phyloP scores from a whole-genome alignment of 1,140 invertebrate genomes.

The Paraescarpia echinospica region DNA sequence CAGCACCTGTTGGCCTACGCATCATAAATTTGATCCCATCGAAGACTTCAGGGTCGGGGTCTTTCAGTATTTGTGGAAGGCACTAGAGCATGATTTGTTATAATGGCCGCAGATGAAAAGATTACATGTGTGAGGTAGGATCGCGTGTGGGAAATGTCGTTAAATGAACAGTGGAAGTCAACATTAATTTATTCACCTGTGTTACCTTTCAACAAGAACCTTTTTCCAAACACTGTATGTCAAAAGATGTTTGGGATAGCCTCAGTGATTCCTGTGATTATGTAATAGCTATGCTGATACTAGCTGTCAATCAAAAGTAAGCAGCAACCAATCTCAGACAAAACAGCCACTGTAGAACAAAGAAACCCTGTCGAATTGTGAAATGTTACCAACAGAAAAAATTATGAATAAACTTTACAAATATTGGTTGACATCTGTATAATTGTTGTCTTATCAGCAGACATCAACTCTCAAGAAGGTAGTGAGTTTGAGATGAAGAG shows the following conservation, averaged over 20 bases:
- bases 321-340: background rate
- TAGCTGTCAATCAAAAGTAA: background rate
- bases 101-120: background rate
- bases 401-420: too few relatives aligned
- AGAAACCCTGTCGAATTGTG: too few relatives aligned
- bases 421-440: too few relatives aligned
- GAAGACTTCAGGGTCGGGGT: too few relatives aligned
- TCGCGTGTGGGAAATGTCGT: background rate
- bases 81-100: background rate
- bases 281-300: background rate
- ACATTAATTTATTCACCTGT: background rate
- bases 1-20: background rate
- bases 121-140: background rate
- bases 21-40: background rate
- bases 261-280: background rate
- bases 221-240: background rate
- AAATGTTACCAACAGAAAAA: too few relatives aligned
- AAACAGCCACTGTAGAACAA: too few relatives aligned
- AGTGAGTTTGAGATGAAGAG: too few relatives aligned
- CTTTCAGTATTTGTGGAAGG: background rate
- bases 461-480: too few relatives aligned
- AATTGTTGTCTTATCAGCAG: too few relatives aligned
- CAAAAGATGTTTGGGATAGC: background rate
- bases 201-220: background rate
- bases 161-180: background rate